These are phyloP conservation scores for Parus major DNA, from an alignment of 2,113 vertebrate genomes.

Conservation along the genomic window DNA sequence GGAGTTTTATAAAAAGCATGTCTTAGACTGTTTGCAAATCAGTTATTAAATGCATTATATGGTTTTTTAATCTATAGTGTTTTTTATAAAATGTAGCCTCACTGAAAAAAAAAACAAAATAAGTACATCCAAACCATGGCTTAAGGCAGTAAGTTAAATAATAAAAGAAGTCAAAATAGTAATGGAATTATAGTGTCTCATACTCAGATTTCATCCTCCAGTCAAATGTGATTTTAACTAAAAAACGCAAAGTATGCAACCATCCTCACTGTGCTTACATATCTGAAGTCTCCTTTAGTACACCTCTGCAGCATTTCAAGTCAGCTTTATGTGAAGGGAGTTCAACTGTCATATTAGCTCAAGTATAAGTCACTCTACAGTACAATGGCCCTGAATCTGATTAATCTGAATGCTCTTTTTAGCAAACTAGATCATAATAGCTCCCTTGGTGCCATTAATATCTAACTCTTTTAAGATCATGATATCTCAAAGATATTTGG, in stretches of 20 bases:
- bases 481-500: slow-evolving; percentile 44
- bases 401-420: slow-evolving; percentile 55
- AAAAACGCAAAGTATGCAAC: neutral
- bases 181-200: neutral
- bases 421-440: slow-evolving; percentile 53
- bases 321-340: neutral
- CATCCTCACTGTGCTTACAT: neutral
- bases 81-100: neutral
- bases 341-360: slow-evolving; percentile 5
- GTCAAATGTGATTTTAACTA: neutral
- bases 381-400: slow-evolving; percentile 39
- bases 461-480: slow-evolving; percentile 38
- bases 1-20: slow-evolving; percentile 26
- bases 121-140: neutral
- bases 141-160: neutral
- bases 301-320: neutral
- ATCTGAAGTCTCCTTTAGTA: neutral
- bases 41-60: slow-evolving; percentile 27
- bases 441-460: slow-evolving; percentile 49
- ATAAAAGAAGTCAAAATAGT: neutral
- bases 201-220: neutral
- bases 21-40: slow-evolving; percentile 44
- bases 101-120: neutral
- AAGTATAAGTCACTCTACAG: slow-evolving; percentile 12
- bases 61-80: neutral